Evolutionary conservation across 2,113 vertebrate genomes (phyloP).

Genomic region (Lepus americanus): DNA sequence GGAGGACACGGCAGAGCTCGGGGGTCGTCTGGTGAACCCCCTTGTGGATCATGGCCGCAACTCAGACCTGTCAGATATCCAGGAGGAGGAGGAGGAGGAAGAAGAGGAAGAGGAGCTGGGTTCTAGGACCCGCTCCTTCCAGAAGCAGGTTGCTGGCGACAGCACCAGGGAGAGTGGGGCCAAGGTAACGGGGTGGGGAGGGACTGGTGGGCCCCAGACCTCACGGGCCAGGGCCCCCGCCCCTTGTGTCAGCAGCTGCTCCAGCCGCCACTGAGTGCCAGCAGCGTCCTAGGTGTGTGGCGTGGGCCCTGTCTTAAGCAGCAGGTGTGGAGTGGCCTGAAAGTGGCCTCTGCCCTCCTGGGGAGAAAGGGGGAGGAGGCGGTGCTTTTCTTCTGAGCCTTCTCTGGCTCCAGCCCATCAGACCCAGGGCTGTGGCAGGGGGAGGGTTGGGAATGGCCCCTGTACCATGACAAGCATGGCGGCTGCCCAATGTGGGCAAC

Average conservation of each 20-base stretch:
- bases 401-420: neutral
- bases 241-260: neutral
- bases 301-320: neutral
- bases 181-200: slow-evolving; percentile 89
- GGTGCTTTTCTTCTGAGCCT: neutral
- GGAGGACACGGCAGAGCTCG: slow-evolving; percentile 87
- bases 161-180: slow-evolving; percentile 83
- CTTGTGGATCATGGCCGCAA: slow-evolving; percentile 92
- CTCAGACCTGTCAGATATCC: slow-evolving; percentile 97
- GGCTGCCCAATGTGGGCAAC: neutral
- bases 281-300: slow-evolving; percentile 52
- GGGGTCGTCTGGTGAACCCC: slow-evolving; percentile 83
- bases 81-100: slow-evolving; percentile 98
- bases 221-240: neutral
- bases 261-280: neutral
- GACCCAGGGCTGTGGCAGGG: neutral
- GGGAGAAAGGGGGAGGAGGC: neutral
- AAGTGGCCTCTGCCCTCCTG: neutral
- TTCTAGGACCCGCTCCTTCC: slow-evolving; percentile 80
- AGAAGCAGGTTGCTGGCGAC: slow-evolving; percentile 79
- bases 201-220: slow-evolving; percentile 30
- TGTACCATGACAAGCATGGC: neutral
- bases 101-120: slow-evolving; percentile 91
- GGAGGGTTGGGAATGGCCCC: neutral
- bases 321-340: neutral